Conservation (phyloP, 1,140 invertebrate genomes). For the Saccostrea echinata region DNA sequence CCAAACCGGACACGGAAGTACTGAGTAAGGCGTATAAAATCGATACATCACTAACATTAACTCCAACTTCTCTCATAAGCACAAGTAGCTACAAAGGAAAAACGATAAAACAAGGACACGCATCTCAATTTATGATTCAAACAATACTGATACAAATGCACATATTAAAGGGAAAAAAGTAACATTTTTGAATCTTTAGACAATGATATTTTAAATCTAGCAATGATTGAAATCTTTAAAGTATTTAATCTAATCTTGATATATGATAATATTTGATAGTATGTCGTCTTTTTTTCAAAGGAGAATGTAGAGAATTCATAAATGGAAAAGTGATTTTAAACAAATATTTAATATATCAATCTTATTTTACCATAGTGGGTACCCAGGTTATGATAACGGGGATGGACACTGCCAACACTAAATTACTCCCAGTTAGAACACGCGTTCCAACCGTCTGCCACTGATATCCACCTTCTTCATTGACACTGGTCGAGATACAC, state of each 20-base stretch:
- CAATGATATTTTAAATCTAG: neutral
- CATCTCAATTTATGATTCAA: too few relatives aligned
- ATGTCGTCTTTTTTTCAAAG: too few relatives aligned
- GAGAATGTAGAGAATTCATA: too few relatives aligned
- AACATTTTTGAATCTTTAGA: too few relatives aligned
- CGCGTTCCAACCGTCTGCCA: conserved; percentile 58
- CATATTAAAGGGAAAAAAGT: too few relatives aligned
- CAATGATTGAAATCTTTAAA: neutral
- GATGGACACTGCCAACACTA: conserved; percentile 59
- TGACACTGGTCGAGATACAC: conserved; percentile 2
- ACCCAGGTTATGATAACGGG: conserved; percentile 66
- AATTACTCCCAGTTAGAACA: conserved; percentile 54
- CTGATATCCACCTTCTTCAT: conserved; percentile 14
- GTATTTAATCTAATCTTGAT: too few relatives aligned
- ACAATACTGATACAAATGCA: neutral
- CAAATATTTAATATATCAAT: neutral
- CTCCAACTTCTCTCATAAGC: conserved; percentile 67
- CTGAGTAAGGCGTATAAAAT: conserved; percentile 72
- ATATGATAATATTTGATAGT: too few relatives aligned
- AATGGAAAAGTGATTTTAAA: neutral
- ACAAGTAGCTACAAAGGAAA: conserved; percentile 67
- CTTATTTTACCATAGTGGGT: conserved; percentile 61
- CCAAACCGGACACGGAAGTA: conserved; percentile 71
- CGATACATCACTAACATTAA: conserved; percentile 67
- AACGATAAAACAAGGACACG: too few relatives aligned